phyloP scores from a whole-genome alignment of 2,797 vertebrate genomes.

The Salmo trutta region DNA sequence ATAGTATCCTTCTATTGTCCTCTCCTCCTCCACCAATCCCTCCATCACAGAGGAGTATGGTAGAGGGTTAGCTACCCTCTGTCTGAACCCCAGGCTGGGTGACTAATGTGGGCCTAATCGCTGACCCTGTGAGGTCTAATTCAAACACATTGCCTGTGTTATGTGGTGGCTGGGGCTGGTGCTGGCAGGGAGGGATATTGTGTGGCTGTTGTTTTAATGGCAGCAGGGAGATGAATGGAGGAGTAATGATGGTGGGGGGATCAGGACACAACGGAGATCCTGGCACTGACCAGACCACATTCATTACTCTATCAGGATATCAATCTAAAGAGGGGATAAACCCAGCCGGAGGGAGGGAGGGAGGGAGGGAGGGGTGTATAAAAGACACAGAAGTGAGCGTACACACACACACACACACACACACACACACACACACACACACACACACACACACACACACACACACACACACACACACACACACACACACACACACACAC shows the following conservation, averaged over 20 bases:
- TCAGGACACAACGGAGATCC: background rate
- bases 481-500: no score
- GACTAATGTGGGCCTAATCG: background rate
- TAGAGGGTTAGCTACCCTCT: background rate
- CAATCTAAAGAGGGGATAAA: background rate
- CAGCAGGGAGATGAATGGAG: background rate
- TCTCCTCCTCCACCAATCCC: background rate
- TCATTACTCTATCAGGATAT: constrained; percentile 2
- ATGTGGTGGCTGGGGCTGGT: background rate
- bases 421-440: no score
- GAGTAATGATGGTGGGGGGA: background rate
- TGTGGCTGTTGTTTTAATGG: background rate
- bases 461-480: no score
- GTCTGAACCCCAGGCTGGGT: background rate
- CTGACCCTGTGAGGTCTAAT: background rate
- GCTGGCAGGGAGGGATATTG: background rate
- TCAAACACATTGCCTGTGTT: background rate
- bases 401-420: no score
- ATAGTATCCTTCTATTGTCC: background rate
- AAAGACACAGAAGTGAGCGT: no score
- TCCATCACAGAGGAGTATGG: background rate
- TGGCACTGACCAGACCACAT: background rate
- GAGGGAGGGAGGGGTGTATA: background rate
- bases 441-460: no score
- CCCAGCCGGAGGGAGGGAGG: background rate